Conservation (phyloP, 2,888 invertebrate species). For the Sturmia bella region DNA sequence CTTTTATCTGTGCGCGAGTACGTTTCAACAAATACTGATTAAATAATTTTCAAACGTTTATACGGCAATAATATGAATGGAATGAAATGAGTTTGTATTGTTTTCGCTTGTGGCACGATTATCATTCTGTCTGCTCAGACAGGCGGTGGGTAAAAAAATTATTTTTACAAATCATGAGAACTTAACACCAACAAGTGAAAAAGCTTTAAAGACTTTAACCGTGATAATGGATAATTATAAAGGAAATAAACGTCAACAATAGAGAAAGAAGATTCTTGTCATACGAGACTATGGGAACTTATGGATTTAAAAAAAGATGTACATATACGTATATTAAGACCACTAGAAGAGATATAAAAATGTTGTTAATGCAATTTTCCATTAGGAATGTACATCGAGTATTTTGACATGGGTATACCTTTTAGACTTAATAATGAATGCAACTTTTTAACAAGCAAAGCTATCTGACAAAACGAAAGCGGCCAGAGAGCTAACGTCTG, state of each 20-base stretch:
- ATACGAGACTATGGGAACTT: neutral
- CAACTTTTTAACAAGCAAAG: too few relatives aligned
- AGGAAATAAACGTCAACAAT: neutral
- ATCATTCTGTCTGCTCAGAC: neutral
- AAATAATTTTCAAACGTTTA: slow-evolving; percentile 42
- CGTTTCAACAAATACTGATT: neutral
- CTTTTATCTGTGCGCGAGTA: neutral
- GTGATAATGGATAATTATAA: too few relatives aligned
- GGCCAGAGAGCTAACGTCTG: too few relatives aligned
- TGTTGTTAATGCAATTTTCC: too few relatives aligned
- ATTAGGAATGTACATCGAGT: too few relatives aligned
- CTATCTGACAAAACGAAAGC: too few relatives aligned
- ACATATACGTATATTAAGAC: too few relatives aligned
- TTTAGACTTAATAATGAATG: too few relatives aligned
- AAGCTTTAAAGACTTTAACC: neutral
- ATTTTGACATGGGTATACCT: too few relatives aligned
- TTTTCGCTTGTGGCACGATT: slow-evolving; percentile 37
- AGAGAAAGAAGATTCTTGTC: too few relatives aligned
- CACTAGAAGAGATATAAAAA: too few relatives aligned
- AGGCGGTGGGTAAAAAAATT: neutral
- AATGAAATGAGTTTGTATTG: slow-evolving; percentile 33
- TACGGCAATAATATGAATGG: slow-evolving; percentile 12
- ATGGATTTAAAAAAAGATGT: too few relatives aligned
- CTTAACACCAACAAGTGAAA: slow-evolving; percentile 1
- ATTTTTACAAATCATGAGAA: neutral